phyloP scores from a whole-genome alignment of 2,113 vertebrate species.

The Epinephelus cyanopodus region DNA sequence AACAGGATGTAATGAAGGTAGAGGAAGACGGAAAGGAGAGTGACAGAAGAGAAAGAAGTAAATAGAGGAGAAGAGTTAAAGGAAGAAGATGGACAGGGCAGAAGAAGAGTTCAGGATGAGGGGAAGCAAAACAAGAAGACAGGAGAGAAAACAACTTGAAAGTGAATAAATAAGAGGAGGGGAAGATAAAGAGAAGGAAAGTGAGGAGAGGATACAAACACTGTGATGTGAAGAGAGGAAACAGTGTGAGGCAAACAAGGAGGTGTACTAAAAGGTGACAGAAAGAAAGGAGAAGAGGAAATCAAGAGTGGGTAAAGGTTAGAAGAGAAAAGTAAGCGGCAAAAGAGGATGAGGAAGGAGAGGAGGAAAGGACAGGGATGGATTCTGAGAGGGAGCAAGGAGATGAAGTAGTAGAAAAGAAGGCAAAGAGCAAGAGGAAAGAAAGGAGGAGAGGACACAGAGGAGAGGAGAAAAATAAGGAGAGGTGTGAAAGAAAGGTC shows the following conservation, averaged over 20 bases:
- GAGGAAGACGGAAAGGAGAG: no score
- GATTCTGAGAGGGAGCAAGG: background rate
- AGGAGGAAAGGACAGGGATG: background rate
- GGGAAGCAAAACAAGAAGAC: background rate
- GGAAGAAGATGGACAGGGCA: no score
- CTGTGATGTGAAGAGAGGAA: background rate
- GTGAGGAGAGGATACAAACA: background rate
- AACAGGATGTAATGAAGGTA: background rate
- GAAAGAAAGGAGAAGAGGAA: background rate
- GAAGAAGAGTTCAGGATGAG: no score
- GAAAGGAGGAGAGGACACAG: background rate
- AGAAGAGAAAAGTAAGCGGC: background rate
- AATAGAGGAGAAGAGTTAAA: background rate
- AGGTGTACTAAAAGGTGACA: background rate
- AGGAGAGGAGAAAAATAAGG: background rate
- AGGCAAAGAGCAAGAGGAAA: background rate
- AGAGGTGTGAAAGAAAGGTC: background rate
- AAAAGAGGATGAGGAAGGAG: background rate
- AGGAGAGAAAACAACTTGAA: background rate
- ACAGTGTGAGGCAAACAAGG: no score
- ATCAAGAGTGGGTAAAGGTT: background rate
- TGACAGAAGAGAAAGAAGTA: background rate
- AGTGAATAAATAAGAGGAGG: background rate
- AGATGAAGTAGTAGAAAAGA: background rate
- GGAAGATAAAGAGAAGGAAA: background rate